Evolutionary conservation across 2,113 vertebrate species (phyloP).

Genomic region (Phylloscopus trochiloides): DNA sequence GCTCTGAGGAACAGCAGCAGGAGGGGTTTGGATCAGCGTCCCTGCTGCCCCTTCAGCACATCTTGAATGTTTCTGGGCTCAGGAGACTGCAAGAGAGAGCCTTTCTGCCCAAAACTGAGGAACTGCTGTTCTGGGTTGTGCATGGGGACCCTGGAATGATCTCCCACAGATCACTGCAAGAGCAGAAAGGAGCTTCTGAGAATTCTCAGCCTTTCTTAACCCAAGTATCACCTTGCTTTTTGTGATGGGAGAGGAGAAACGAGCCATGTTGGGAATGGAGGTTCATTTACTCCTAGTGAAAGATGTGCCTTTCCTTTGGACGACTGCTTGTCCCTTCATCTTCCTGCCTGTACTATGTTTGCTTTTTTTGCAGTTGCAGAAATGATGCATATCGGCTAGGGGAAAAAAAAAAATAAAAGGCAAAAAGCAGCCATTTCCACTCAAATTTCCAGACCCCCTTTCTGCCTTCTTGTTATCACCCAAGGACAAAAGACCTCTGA

Average conservation of each 20-base stretch:
- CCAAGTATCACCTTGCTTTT: not conserved
- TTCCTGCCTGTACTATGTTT: not conserved
- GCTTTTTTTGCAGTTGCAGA: not conserved
- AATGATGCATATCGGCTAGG: not conserved
- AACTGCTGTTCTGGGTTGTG: not conserved
- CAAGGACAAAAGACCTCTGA: not conserved
- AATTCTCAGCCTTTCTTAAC: not conserved
- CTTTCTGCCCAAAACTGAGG: not conserved
- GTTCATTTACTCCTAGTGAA: not conserved
- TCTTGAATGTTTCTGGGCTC: not conserved
- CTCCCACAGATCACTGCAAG: not conserved
- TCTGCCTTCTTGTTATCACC: not conserved
- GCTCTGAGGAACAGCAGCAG: not conserved
- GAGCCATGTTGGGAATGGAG: rapidly evolving
- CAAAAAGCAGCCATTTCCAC: not conserved
- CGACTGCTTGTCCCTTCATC: not conserved
- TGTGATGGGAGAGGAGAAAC: not conserved
- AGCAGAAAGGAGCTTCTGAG: not conserved
- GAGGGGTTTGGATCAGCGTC: not conserved
- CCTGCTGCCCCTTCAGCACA: not conserved
- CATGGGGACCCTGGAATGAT: not conserved
- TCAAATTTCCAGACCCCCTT: not conserved
- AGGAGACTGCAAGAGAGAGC: not conserved
- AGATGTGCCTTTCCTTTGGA: not conserved
- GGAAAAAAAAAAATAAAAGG: rapidly evolving